Evolutionary conservation across 2,113 vertebrate genomes (phyloP), one percentile per base, ranked within the genome.

Genomic region (Dasyurus viverrinus): DNA sequence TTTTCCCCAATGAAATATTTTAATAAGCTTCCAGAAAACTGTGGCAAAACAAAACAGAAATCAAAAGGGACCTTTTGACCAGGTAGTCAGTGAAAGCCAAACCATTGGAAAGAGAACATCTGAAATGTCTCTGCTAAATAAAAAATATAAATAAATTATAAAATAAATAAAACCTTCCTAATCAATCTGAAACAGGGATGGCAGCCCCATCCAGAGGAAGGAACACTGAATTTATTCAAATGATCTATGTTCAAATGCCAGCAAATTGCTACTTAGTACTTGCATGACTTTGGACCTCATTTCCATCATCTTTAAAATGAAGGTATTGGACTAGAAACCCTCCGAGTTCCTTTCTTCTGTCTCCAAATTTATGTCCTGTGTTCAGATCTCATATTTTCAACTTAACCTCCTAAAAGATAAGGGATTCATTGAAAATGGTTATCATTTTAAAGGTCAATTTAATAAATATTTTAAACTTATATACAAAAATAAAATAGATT

Each of bases 21-120:
- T 0, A 68, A 22, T 95, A 1, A 54, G n/a, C 94, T 96, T 94
- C 94, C 84, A 96, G 46, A 94, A 93, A 96, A 48, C 93, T 90
- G n/a, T 1, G 0, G 0, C 36, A 92, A 90, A 0, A 94, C 14
- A 9, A 42, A 11, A 0, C 27, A 91, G 23, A 27, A 95, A 90
- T 24, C 24, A n/a, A 57, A 52, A 36, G 22, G 54, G 57, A 50
- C 48, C 3, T 57, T 1, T 92, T 96, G 26, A 76, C 52, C 1
- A 0, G 26, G 1, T 90, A 54, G 16, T 90, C 25, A 90, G 1
- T 54, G 7, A 10, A 90, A 30, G 1, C 55, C 53, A n/a, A 91
- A 93, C 22, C 3, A 23, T 84, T 30, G 10, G 12, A 46, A 90
- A 91, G 14, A 92, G 68, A n/a, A 46, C 9, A 57, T 93, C 30